Conservation (phyloP, 2,888 invertebrate genomes). For the Nemurella pictetii region DNA sequence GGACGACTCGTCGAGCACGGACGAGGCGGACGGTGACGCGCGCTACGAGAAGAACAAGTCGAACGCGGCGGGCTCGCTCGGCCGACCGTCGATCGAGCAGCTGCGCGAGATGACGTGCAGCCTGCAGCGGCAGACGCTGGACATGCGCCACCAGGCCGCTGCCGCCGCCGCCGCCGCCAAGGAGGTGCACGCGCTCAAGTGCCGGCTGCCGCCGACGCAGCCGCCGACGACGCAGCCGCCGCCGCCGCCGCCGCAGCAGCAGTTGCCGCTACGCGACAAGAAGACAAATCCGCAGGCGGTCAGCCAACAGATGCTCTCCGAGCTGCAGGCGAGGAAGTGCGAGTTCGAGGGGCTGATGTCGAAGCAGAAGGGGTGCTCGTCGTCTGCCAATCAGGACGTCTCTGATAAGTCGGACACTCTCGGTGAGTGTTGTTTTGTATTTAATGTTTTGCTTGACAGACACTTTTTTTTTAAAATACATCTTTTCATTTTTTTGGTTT, state of each 20-base stretch:
- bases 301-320: background rate
- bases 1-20: background rate
- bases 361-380: background rate
- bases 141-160: background rate
- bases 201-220: background rate
- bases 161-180: background rate
- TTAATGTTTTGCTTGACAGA: no score
- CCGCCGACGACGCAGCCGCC: background rate
- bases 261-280: background rate
- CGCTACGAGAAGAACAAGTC: background rate
- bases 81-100: background rate
- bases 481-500: no score
- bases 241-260: background rate
- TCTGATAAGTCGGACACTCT: background rate
- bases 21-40: background rate
- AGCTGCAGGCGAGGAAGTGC: background rate
- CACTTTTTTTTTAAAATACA: no score
- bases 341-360: conserved; percentile 4
- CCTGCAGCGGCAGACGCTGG: background rate
- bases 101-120: background rate
- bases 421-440: background rate
- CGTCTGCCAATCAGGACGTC: background rate
- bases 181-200: background rate
- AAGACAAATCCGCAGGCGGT: background rate
- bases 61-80: background rate